Conservation (phyloP, 2,113 vertebrate genomes). For the Phyllostomus discolor region DNA sequence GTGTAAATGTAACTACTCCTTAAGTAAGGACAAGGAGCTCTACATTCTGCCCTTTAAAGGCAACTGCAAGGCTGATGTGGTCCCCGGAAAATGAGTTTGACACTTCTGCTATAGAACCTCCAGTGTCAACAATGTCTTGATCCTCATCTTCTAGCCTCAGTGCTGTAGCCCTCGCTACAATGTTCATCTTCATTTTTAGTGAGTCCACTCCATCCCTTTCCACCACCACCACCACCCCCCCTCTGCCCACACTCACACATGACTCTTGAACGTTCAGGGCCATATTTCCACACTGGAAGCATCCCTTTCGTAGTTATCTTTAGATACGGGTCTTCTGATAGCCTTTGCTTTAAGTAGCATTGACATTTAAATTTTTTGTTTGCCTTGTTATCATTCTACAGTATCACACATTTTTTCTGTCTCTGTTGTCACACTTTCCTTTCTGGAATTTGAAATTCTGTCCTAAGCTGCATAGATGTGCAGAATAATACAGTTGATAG, state of each 20-base stretch:
- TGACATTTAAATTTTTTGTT: neutral
- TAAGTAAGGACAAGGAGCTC: too few relatives aligned
- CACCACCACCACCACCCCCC: neutral
- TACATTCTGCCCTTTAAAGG: too few relatives aligned
- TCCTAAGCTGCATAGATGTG: neutral
- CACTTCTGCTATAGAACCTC: conserved; percentile 53
- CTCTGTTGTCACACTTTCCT: neutral
- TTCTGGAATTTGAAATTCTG: neutral
- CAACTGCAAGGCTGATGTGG: too few relatives aligned
- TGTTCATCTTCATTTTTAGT: conserved; percentile 37
- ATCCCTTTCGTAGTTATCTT: accelerated
- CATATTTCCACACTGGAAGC: conserved; percentile 44
- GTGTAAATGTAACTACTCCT: too few relatives aligned
- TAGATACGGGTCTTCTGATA: neutral
- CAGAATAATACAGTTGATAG: neutral
- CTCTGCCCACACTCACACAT: neutral
- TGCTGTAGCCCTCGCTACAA: neutral
- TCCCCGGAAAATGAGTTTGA: too few relatives aligned
- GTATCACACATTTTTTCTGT: neutral
- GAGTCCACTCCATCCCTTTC: neutral
- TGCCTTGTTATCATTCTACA: neutral
- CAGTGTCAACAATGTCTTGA: neutral
- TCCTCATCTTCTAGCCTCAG: conserved; percentile 38
- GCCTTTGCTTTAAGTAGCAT: neutral
- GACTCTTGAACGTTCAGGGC: conserved; percentile 6